Percentiles rank a stretch among this genome's conserved stretches.
These are phyloP conservation scores for Xanthorhoe spadicearia DNA, from an alignment of 2,888 invertebrate species.

Conservation along the genomic window DNA sequence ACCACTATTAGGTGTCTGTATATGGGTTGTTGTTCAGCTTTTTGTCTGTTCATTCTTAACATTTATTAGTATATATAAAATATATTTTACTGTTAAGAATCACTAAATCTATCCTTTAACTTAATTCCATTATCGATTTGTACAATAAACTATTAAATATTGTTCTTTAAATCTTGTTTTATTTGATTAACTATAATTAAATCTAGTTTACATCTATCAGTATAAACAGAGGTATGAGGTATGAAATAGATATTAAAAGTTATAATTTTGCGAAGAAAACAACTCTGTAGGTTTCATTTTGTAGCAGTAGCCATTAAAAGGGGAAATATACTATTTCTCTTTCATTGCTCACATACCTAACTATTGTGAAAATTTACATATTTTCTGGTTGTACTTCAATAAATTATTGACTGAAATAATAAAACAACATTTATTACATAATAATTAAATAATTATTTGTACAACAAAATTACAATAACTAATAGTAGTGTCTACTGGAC, in stretches of 20 bases:
- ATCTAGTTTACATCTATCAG: too few species aligned
- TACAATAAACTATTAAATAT: conserved; percentile 77
- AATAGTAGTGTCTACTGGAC: conserved; percentile 66
- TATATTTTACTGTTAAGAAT: conserved; percentile 67
- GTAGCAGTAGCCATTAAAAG: not conserved
- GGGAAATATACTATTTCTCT: not conserved
- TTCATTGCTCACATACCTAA: too few species aligned
- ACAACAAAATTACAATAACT: conserved; percentile 72
- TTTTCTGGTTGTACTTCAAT: not conserved
- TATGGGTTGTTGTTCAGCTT: conserved; percentile 76
- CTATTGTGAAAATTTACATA: not conserved
- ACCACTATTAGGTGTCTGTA: conserved; percentile 69
- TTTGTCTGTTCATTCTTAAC: conserved; percentile 66
- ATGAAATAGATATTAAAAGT: too few species aligned
- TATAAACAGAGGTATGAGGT: too few species aligned
- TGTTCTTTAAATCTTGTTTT: conserved; percentile 62
- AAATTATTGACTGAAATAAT: conserved; percentile 36
- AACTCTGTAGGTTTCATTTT: too few species aligned
- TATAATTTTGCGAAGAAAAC: too few species aligned
- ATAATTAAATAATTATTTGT: conserved; percentile 73
- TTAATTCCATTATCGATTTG: conserved; percentile 81
- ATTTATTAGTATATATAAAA: conserved; percentile 62
- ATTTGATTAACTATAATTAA: conserved; percentile 17
- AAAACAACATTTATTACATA: conserved; percentile 63
- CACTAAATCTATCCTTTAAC: conserved; percentile 73